phyloP scores from a whole-genome alignment of 2,113 vertebrate species.

The Agelaius tricolor region DNA sequence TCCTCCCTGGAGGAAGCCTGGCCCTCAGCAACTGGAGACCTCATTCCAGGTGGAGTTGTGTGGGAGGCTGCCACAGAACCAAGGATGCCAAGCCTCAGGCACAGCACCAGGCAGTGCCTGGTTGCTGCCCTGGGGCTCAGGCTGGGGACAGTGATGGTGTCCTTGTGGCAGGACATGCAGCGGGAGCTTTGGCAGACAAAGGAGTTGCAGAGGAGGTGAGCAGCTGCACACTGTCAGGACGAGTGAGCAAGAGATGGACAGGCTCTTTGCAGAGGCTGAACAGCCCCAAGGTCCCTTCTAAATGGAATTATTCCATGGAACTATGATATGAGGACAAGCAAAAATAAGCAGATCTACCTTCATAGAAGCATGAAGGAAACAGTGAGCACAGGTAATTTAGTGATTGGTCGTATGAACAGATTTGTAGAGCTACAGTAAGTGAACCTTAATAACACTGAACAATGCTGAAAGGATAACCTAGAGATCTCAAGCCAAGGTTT shows the following conservation, averaged over 20 bases:
- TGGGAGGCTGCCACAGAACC: neutral
- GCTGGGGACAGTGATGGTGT: accelerated
- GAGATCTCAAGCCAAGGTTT: neutral
- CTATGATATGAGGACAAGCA: neutral
- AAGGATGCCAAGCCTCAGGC: neutral
- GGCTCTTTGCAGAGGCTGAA: neutral
- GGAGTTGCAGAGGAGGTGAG: neutral
- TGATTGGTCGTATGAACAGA: neutral
- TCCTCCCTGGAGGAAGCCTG: neutral
- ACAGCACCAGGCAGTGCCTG: neutral
- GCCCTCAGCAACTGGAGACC: neutral
- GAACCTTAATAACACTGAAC: neutral
- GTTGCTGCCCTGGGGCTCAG: neutral
- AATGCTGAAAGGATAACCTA: neutral
- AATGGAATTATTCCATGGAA: neutral
- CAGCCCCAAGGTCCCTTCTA: neutral
- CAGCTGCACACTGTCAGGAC: neutral
- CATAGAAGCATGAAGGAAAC: neutral
- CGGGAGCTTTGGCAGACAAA: neutral
- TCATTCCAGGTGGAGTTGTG: neutral
- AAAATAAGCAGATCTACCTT: neutral
- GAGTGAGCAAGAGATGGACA: neutral
- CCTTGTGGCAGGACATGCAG: neutral
- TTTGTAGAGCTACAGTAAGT: neutral
- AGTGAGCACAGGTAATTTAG: neutral